Conservation (phyloP, 2,113 vertebrate species). For the Gavialis gangeticus region DNA sequence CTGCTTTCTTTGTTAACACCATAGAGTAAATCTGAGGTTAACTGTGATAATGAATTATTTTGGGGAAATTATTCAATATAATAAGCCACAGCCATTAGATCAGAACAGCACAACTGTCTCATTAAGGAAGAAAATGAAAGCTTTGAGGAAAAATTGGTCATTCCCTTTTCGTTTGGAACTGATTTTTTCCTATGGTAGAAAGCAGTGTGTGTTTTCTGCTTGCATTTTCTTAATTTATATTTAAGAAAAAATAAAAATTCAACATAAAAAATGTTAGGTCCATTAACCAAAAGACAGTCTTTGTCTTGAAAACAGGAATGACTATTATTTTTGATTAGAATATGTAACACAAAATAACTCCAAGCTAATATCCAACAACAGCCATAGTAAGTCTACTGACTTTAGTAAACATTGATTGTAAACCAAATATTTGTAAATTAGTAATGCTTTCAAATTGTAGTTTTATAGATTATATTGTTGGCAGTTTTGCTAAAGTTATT, state of each 20-base stretch:
- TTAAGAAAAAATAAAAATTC: background rate
- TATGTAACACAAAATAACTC: background rate
- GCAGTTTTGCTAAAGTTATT: background rate
- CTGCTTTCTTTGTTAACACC: background rate
- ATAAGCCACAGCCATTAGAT: background rate
- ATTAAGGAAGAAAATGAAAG: background rate
- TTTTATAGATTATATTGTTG: background rate
- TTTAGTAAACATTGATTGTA: background rate
- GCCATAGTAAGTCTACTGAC: background rate
- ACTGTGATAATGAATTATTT: constrained; percentile 28
- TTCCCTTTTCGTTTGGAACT: background rate
- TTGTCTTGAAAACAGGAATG: background rate
- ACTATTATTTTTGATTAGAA: too few species aligned
- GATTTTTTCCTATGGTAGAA: background rate
- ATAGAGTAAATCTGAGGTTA: constrained; percentile 20
- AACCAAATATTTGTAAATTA: background rate
- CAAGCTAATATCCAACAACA: rapidly evolving
- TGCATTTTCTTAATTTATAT: background rate
- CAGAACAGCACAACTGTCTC: constrained; percentile 24
- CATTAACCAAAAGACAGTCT: background rate
- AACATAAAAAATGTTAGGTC: background rate
- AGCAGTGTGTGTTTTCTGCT: background rate
- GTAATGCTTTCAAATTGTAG: background rate
- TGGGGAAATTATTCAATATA: constrained; percentile 14
- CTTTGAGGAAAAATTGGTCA: background rate